phyloP scores from a whole-genome alignment of 2,797 vertebrate species.

The Coilia nasus region DNA sequence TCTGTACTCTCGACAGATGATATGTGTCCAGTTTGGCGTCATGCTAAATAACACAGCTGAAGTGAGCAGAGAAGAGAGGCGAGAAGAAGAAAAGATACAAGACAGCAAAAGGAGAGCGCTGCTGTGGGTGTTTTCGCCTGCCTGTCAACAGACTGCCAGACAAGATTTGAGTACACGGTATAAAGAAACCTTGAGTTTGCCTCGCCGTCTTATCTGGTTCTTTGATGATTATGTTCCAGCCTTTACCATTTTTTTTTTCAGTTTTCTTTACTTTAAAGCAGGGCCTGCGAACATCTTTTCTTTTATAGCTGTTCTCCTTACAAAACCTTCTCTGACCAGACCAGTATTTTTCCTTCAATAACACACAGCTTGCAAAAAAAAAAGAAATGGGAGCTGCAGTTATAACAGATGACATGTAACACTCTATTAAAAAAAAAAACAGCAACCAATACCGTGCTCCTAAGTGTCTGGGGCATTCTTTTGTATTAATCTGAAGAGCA shows the following conservation, averaged over 20 bases:
- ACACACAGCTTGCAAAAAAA: neutral
- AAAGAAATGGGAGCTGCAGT: neutral
- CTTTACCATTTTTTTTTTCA: neutral
- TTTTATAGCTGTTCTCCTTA: neutral
- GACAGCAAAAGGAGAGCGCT: neutral
- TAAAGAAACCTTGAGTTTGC: neutral
- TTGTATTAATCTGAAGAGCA: neutral
- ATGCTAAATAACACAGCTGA: slow-evolving; percentile 61
- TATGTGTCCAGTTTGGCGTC: slow-evolving; percentile 71
- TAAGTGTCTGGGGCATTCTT: neutral
- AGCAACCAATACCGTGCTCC: neutral
- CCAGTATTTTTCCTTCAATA: neutral
- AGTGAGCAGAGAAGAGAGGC: slow-evolving; percentile 54
- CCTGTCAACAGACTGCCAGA: neutral
- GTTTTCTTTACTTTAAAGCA: neutral
- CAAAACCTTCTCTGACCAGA: slow-evolving; percentile 2
- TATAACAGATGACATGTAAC: neutral
- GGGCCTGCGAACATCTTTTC: neutral
- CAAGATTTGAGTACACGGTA: neutral
- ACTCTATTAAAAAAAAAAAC: slow-evolving; percentile 6
- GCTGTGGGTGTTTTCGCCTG: neutral
- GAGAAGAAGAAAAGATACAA: neutral
- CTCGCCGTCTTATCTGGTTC: neutral
- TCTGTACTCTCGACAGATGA: slow-evolving; percentile 69
- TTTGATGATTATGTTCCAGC: slow-evolving; percentile 12